A percentile compares a stretch with the other conserved stretches of the same genome.
Evolutionary conservation across 2,797 vertebrate species (phyloP).

Genomic region (Gymnocypris eckloni): DNA sequence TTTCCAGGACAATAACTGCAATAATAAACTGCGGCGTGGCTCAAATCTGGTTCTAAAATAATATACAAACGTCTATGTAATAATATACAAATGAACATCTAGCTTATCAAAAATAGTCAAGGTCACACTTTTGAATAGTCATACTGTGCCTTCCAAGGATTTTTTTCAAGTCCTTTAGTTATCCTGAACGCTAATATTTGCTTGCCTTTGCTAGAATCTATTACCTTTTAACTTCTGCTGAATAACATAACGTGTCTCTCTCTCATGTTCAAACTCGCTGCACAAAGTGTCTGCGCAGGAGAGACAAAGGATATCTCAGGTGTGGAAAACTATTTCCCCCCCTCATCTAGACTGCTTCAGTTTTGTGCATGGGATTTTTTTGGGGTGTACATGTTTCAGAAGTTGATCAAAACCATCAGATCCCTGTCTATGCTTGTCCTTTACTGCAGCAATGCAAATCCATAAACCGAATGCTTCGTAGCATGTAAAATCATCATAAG

Average conservation of each 20-base stretch:
- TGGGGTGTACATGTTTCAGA: neutral
- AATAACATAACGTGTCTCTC: slow-evolving; percentile 82
- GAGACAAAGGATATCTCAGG: slow-evolving; percentile 56
- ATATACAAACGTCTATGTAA: neutral
- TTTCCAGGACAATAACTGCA: slow-evolving; percentile 3
- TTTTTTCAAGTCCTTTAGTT: neutral
- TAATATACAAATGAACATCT: neutral
- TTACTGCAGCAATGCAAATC: neutral
- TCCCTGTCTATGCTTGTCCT: neutral
- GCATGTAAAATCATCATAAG: neutral
- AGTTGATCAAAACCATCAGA: neutral
- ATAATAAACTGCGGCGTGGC: neutral
- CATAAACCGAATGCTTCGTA: neutral
- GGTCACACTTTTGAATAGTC: slow-evolving; percentile 4
- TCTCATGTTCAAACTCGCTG: slow-evolving; percentile 85
- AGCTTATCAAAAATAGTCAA: slow-evolving; percentile 14
- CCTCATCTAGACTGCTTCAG: slow-evolving; percentile 21
- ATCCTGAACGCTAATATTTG: slow-evolving; percentile 9
- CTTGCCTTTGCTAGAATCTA: slow-evolving; percentile 50
- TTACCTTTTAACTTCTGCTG: slow-evolving; percentile 85
- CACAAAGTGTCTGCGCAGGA: slow-evolving; percentile 80
- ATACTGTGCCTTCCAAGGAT: neutral
- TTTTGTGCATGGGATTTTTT: slow-evolving; percentile 9
- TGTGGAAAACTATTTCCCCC: slow-evolving; percentile 32
- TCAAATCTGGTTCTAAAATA: neutral